phyloP scores from a whole-genome alignment of 2,888 invertebrate genomes.

The Aporophyla nigra region DNA sequence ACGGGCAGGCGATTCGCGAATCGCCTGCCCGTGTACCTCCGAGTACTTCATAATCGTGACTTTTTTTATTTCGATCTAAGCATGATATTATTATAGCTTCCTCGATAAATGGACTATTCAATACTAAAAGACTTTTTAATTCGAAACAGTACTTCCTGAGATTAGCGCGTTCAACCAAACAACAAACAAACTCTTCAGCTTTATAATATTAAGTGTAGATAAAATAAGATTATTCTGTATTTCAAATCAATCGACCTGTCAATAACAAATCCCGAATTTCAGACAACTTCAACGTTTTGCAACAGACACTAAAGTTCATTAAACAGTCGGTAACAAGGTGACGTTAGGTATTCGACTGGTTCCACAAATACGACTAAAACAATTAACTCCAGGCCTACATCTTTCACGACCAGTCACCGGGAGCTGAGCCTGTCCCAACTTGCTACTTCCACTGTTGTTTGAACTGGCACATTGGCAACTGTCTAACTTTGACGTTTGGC shows the following conservation, averaged over 20 bases:
- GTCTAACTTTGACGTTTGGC: constrained; percentile 48
- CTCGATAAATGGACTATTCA: no score
- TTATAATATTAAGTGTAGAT: no score
- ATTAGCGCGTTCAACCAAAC: no score
- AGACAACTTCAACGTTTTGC: constrained; percentile 4
- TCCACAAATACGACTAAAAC: constrained; percentile 34
- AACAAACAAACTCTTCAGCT: no score
- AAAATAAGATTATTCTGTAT: not conserved
- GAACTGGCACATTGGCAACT: constrained; percentile 50
- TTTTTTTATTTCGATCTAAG: no score
- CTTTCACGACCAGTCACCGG: constrained; percentile 30
- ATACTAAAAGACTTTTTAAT: no score
- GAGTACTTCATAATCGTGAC: no score
- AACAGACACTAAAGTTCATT: not conserved
- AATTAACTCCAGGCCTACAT: constrained; percentile 46
- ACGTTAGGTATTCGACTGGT: constrained; percentile 26
- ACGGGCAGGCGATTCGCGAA: no score
- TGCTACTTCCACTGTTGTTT: constrained; percentile 46
- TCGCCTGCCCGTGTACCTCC: no score
- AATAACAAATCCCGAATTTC: not conserved
- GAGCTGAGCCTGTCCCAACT: constrained; percentile 6
- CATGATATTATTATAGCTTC: no score
- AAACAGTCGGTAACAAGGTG: constrained; percentile 29
- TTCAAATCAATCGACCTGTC: constrained; percentile 2
- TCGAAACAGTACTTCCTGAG: no score